Base-by-base conservation (phyloP, 2,888 invertebrate genomes). In the Rotaria sp. region DNA sequence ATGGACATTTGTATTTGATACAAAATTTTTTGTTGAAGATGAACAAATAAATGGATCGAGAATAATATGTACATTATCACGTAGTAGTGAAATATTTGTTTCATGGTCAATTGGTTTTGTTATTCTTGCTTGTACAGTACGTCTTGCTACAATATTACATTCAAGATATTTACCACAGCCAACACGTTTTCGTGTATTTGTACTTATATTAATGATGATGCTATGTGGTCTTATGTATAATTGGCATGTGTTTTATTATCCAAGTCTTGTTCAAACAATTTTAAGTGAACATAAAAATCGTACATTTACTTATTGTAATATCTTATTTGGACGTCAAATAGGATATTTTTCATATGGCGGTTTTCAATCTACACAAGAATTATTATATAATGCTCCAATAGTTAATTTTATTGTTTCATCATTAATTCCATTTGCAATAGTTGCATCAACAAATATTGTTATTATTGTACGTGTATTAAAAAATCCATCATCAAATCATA, bases 81-180 rank as follows among this genome's bases (percentile, higher is more conserved):
- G 80, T 26, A 80, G 80, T 45, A 80, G 80, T 45, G 80, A 80
- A 45, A 80, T 80, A 41, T 80, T 80, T 45, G 45, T 80, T 5
- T 80, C 80, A 26, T 80, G 80, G 80, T 80, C 80, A 80, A 45
- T 80, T 45, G 80, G 80, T n/a, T 80, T 80, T n/a, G 80, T 80
- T n/a, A 41, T 80, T 5, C 80, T 80, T 45, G 41, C 45, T 45
- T 41, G 80, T 80, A n/a, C n/a, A 13, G n/a, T 45, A 80, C 80
- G 80, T 45, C 45, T 80, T 45, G 26, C n/a, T 11, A 80, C 80
- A 15, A 80, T 80, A 13, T 15, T 80, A n/a, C 80, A 45, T 80
- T 45, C 45, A 45, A 80, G 13, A 45, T 45, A n/a, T 45, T 45
- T 80, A 45, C 80, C 80, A 41, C 8, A 80, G n/a, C 45, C 45